Conservation (phyloP, 2,113 vertebrate species). For the Centropus bengalensis region DNA sequence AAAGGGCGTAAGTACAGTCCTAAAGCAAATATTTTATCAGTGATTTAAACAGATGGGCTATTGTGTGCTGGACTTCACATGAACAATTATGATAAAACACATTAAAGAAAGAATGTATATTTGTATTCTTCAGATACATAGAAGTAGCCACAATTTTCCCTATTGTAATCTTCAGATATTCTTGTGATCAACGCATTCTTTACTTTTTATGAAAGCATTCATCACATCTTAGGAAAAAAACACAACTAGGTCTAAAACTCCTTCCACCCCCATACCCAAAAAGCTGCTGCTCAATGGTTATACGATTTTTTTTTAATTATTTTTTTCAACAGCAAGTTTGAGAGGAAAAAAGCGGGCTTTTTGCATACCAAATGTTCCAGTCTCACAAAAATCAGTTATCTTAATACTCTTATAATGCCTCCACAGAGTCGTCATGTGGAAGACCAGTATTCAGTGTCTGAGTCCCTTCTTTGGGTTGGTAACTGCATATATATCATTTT, state of each 20-base stretch:
- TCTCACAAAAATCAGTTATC: not conserved
- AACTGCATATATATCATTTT: not conserved
- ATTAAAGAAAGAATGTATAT: not conserved
- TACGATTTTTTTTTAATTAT: not conserved
- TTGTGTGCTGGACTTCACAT: not conserved
- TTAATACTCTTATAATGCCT: not conserved
- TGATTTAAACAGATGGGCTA: not conserved
- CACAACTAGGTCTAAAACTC: not conserved
- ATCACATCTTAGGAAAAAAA: not conserved
- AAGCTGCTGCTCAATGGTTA: not conserved
- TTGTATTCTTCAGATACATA: not conserved
- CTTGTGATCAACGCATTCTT: not conserved
- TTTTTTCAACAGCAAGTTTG: not conserved
- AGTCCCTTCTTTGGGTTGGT: not conserved
- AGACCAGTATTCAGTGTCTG: not conserved
- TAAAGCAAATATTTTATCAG: not conserved
- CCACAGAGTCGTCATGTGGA: not conserved
- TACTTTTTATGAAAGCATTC: not conserved
- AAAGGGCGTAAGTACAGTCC: not conserved
- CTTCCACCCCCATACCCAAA: fast-evolving
- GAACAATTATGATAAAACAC: not conserved
- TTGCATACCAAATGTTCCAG: not conserved
- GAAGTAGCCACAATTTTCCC: not conserved
- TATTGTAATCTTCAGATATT: not conserved
- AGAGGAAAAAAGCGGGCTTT: not conserved